phyloP scores from a whole-genome alignment of 2,888 invertebrate species.

The Ormia ochracea region DNA sequence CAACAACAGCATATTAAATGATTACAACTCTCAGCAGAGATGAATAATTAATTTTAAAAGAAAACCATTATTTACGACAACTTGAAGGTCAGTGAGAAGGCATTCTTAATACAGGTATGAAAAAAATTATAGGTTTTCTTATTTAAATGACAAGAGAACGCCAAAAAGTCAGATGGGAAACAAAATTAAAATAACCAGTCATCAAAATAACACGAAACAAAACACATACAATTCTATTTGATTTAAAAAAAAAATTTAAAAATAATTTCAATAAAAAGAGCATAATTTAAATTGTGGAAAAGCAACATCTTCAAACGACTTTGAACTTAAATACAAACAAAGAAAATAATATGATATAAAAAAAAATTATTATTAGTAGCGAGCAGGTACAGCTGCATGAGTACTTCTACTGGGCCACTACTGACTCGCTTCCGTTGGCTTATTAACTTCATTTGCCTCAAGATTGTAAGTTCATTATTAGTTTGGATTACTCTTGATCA shows the following conservation, averaged over 20 bases:
- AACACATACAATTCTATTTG: neutral
- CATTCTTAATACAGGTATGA: neutral
- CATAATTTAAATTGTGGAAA: neutral
- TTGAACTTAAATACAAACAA: constrained; percentile 36
- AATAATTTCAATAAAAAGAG: neutral
- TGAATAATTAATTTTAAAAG: constrained; percentile 35
- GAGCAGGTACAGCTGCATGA: neutral
- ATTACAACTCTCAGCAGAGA: neutral
- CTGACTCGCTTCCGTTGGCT: neutral
- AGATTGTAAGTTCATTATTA: constrained; percentile 8
- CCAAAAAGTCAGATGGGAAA: neutral
- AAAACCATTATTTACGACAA: constrained; percentile 19
- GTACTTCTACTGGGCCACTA: neutral
- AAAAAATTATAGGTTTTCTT: neutral
- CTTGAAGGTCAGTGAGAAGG: constrained; percentile 56
- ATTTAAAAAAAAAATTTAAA: neutral
- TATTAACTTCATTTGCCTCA: neutral
- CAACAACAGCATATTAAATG: neutral
- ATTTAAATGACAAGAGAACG: constrained; percentile 9
- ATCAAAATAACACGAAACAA: neutral
- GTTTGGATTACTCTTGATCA: constrained; percentile 43
- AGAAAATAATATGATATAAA: too few species aligned
- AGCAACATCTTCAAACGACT: constrained; percentile 13
- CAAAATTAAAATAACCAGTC: constrained; percentile 19
- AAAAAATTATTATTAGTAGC: neutral